Percentiles rank a stretch among this genome's conserved stretches.
These are phyloP conservation scores for Fukomys damarensis DNA, from an alignment of 2,113 vertebrate genomes.

Conservation along the genomic window DNA sequence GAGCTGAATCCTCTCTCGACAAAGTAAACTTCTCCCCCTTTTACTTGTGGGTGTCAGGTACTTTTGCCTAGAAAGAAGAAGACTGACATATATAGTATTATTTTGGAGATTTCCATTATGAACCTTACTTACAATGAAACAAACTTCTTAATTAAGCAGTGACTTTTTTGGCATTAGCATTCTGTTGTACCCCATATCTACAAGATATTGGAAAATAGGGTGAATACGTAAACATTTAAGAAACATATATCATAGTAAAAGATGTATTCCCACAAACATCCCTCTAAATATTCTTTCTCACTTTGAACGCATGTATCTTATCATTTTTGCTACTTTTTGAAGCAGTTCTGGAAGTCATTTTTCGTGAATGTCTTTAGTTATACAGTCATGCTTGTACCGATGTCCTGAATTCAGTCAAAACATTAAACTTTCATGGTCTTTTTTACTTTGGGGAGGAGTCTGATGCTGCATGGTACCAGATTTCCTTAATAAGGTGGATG, in stretches of 20 bases:
- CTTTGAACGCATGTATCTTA: background rate
- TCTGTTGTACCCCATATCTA: background rate
- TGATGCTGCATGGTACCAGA: background rate
- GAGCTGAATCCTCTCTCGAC: background rate
- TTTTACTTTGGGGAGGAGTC: background rate
- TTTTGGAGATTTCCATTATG: background rate
- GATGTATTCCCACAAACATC: background rate
- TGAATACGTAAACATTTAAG: background rate
- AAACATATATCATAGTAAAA: background rate
- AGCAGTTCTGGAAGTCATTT: background rate
- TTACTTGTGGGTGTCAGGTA: background rate
- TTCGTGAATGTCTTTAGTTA: background rate
- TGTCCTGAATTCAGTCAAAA: background rate
- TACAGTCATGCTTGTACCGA: background rate
- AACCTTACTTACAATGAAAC: background rate
- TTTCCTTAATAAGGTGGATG: background rate
- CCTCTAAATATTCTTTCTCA: background rate
- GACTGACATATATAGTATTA: background rate
- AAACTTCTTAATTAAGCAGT: background rate
- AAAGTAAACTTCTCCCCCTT: background rate
- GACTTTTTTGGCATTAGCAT: background rate
- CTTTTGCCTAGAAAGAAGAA: background rate
- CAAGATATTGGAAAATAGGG: background rate
- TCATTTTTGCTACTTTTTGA: background rate
- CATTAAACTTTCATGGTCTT: background rate